Percentiles rank a stretch among this genome's conserved stretches.
These are phyloP conservation scores for Anolis carolinensis DNA, from an alignment of 2,113 vertebrate species.

Conservation along the genomic window DNA sequence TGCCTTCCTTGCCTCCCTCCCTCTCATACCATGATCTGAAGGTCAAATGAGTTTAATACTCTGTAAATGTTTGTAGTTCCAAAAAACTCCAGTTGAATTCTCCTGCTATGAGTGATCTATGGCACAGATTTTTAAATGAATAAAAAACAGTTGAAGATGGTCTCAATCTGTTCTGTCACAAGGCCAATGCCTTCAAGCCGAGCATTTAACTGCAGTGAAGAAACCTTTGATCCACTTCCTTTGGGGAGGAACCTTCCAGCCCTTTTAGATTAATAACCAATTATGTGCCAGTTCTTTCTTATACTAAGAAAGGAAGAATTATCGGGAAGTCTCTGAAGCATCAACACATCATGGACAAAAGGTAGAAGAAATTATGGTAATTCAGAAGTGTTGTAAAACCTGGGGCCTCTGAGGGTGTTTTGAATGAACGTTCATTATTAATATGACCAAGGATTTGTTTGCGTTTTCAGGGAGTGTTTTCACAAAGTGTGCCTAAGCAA, in stretches of 20 bases:
- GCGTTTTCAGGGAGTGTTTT: neutral
- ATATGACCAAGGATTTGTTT: too few relatives aligned
- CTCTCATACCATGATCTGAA: neutral
- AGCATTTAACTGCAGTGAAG: neutral
- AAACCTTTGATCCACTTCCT: neutral
- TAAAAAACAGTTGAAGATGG: neutral
- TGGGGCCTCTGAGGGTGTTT: neutral
- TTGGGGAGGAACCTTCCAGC: neutral
- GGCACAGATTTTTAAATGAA: too few relatives aligned
- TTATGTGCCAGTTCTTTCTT: neutral
- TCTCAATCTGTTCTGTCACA: neutral
- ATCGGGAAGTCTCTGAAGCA: neutral
- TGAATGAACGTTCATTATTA: neutral
- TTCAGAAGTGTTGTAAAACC: neutral
- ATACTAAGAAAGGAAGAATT: neutral
- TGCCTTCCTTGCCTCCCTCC: too few relatives aligned
- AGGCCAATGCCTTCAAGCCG: too few relatives aligned
- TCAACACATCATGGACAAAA: neutral
- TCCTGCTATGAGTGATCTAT: too few relatives aligned
- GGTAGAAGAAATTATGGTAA: constrained; percentile 4
- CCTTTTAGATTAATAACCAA: neutral
- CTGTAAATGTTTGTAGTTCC: neutral
- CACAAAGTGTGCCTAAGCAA: neutral
- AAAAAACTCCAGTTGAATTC: neutral
- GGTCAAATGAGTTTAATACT: neutral